phyloP scores from a whole-genome alignment of 2,797 vertebrate species.

The Schizopygopsis malacanthus region DNA sequence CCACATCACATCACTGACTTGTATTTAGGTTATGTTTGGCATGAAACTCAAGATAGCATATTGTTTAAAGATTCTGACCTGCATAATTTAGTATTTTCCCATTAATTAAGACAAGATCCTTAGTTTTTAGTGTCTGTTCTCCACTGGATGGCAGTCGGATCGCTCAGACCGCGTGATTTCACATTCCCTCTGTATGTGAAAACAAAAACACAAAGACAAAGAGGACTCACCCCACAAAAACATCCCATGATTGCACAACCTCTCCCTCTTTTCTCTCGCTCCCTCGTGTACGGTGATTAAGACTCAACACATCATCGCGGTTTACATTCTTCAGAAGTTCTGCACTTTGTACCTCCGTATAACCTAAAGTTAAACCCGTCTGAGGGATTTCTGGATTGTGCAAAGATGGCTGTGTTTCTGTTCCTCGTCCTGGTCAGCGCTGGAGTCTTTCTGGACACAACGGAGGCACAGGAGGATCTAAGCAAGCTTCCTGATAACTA shows the following conservation, averaged over 20 bases:
- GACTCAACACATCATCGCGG: not conserved
- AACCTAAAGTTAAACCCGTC: not conserved
- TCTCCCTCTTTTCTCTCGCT: not conserved
- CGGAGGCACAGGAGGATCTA: constrained; percentile 64
- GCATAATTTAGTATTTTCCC: not conserved
- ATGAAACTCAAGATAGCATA: not conserved
- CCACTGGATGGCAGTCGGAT: constrained; percentile 16
- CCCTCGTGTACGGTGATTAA: not conserved
- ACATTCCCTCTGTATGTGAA: not conserved
- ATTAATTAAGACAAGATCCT: not conserved
- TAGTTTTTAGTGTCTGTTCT: not conserved
- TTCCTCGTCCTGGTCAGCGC: constrained; percentile 66
- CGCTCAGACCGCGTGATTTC: not conserved
- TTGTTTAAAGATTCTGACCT: not conserved
- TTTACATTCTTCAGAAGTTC: not conserved
- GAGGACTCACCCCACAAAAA: constrained; percentile 1
- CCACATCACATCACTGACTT: not conserved
- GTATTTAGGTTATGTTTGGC: not conserved
- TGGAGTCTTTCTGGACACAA: constrained; percentile 59
- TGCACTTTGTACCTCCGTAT: too few species aligned
- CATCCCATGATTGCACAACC: constrained; percentile 7
- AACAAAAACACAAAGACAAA: constrained; percentile 12
- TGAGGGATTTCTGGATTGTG: not conserved
- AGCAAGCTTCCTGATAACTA: constrained; percentile 57
- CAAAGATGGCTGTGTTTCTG: constrained; percentile 68